Conservation (phyloP, 1,140 invertebrate species). For the Lepidurus apus region DNA sequence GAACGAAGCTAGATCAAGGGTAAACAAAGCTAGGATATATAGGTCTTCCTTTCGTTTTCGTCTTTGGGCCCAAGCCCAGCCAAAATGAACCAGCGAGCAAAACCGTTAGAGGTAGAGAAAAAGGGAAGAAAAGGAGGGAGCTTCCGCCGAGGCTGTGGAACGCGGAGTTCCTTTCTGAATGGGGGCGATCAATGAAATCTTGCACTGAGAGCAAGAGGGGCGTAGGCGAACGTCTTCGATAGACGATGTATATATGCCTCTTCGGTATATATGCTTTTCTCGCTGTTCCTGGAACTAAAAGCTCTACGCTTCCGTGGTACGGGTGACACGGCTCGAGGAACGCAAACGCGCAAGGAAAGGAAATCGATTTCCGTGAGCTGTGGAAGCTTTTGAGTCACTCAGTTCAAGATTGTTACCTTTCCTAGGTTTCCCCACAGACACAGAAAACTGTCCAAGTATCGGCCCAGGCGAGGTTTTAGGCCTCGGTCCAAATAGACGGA, state of each 20-base stretch:
- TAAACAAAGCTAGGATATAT: background rate
- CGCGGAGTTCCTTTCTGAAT: constrained; percentile 3
- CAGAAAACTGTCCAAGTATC: too few species aligned
- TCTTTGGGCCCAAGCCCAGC: background rate
- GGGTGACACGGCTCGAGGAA: background rate
- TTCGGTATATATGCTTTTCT: background rate
- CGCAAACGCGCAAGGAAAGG: constrained; percentile 6
- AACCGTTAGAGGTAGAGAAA: background rate
- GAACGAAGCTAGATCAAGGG: constrained; percentile 16
- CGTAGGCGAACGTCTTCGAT: constrained; percentile 17
- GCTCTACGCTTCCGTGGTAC: background rate
- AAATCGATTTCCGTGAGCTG: constrained; percentile 5
- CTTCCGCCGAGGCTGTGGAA: background rate
- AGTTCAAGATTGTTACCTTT: background rate
- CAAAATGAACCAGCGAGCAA: too few species aligned
- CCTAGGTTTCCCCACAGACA: background rate
- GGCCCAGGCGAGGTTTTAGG: too few species aligned
- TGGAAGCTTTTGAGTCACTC: background rate
- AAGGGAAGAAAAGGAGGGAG: background rate
- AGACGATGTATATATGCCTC: background rate
- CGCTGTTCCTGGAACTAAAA: background rate
- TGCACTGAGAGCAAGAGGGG: background rate
- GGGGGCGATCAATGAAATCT: constrained; percentile 14
- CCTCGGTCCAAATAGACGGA: too few species aligned
- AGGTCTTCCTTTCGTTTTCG: background rate